phyloP scores from a whole-genome alignment of 2,113 vertebrate species.

The Triplophysa tibetana region DNA sequence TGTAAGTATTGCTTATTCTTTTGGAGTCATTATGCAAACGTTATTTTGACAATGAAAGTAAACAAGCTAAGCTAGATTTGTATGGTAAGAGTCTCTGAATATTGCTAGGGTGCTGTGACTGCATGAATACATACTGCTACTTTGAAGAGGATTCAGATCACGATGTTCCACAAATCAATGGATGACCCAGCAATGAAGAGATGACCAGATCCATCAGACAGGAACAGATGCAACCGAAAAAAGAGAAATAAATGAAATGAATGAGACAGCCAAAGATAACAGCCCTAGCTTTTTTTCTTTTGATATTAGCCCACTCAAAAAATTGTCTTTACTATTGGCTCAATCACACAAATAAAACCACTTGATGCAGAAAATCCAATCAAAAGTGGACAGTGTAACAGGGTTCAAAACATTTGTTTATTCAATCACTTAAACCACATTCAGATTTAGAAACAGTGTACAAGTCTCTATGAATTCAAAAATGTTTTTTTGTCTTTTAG shows the following conservation, averaged over 20 bases:
- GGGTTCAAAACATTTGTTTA: too few species aligned
- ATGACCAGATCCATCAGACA: constrained; percentile 42
- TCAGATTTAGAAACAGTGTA: neutral
- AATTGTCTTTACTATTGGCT: too few species aligned
- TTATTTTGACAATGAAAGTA: too few species aligned
- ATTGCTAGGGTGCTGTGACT: neutral
- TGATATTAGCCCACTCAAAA: neutral
- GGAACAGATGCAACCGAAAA: constrained; percentile 5
- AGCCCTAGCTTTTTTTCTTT: neutral
- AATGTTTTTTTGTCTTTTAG: too few species aligned
- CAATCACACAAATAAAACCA: too few species aligned
- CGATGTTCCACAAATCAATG: constrained; percentile 29
- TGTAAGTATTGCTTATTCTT: too few species aligned
- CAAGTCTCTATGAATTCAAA: too few species aligned
- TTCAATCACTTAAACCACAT: neutral
- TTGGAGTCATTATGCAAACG: too few species aligned
- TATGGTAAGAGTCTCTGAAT: too few species aligned
- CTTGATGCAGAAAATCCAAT: too few species aligned
- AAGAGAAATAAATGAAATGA: neutral
- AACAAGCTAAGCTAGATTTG: neutral
- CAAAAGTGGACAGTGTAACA: too few species aligned
- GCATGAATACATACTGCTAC: constrained; percentile 68
- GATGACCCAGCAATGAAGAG: neutral
- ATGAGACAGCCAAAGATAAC: constrained; percentile 10
- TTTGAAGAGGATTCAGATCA: constrained; percentile 49